Evolutionary conservation across 2,888 invertebrate species (phyloP).

Genomic region (Dynastes maya): DNA sequence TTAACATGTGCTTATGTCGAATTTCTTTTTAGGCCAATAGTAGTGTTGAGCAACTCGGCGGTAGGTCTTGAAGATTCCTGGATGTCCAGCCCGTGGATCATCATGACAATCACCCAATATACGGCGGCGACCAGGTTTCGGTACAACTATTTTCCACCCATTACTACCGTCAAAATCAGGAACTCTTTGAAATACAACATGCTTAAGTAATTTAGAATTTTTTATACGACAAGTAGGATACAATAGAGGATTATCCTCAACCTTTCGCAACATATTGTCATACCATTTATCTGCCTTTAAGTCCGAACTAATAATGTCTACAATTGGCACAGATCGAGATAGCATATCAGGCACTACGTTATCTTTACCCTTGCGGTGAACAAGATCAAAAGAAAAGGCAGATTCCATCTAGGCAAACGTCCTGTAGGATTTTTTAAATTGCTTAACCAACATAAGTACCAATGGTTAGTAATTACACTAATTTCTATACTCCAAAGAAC

Average conservation of each 20-base stretch:
- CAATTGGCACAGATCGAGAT: slow-evolving; percentile 35
- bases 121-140: slow-evolving; percentile 45
- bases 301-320: not conserved
- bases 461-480: slow-evolving; percentile 52
- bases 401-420: slow-evolving; percentile 55
- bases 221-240: no score
- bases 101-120: slow-evolving; percentile 48
- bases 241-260: no score
- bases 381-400: slow-evolving; percentile 54
- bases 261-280: not conserved
- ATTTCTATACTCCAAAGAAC: slow-evolving; percentile 51
- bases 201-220: no score
- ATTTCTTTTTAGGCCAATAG: slow-evolving; percentile 60
- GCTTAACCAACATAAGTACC: slow-evolving; percentile 41
- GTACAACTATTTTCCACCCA: slow-evolving; percentile 49
- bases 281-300: slow-evolving; percentile 16
- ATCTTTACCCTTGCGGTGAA: slow-evolving; percentile 52
- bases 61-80: slow-evolving; percentile 58
- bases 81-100: slow-evolving; percentile 53
- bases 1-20: slow-evolving; percentile 45
- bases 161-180: slow-evolving; percentile 42
- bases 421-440: slow-evolving; percentile 54
- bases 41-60: slow-evolving; percentile 51
- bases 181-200: not conserved
- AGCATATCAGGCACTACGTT: slow-evolving; percentile 50